Evolutionary conservation across 1,140 invertebrate species (phyloP).

Genomic region (Caenorhabditis tropicalis): DNA sequence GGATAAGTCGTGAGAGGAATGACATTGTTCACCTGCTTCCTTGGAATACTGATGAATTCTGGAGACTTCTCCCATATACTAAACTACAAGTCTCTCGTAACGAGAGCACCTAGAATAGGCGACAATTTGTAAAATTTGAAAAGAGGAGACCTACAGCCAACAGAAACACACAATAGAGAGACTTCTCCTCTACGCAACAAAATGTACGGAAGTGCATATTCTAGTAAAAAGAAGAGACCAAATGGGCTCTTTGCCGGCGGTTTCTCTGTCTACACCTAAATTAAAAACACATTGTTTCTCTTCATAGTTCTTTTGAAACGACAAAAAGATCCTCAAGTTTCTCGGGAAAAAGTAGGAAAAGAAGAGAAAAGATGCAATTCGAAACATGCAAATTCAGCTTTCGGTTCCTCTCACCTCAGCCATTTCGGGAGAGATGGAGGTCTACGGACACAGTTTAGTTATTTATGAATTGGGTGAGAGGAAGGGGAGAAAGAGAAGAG

Average conservation of each 20-base stretch:
- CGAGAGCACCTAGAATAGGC: neutral
- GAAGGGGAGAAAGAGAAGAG: neutral
- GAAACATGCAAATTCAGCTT: conserved; percentile 11
- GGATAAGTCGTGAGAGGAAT: conserved; percentile 15
- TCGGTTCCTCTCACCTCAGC: neutral
- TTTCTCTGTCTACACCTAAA: conserved; percentile 3
- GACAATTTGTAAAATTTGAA: conserved; percentile 25
- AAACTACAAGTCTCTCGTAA: neutral
- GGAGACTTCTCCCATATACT: neutral
- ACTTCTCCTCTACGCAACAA: neutral
- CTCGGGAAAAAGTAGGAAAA: neutral
- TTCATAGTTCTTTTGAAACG: neutral
- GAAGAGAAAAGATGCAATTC: neutral
- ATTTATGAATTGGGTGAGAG: conserved; percentile 28
- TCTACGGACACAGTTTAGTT: conserved; percentile 13
- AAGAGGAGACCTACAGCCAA: conserved; percentile 5
- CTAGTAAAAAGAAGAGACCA: neutral
- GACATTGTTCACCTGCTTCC: neutral
- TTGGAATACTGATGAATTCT: neutral
- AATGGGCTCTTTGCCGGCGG: neutral
- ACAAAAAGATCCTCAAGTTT: conserved; percentile 2
- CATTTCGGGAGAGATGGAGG: neutral
- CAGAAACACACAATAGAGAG: neutral
- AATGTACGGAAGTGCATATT: conserved; percentile 14
- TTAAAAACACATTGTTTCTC: conserved; percentile 39